Conservation (phyloP, 2,888 invertebrate genomes). For the Ecdyonurus torrentis region DNA sequence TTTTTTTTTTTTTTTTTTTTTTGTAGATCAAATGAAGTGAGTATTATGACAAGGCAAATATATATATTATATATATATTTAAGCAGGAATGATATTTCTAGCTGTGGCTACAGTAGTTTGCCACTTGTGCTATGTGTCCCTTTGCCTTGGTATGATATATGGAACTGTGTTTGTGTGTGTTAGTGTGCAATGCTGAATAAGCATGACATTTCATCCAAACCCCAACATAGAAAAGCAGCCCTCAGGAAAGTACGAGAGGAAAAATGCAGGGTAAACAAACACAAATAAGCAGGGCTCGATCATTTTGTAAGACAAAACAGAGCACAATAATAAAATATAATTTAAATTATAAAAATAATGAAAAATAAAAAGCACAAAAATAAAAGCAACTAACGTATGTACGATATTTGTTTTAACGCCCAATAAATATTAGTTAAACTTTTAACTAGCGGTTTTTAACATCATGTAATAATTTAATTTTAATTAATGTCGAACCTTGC, state of each 20-base stretch:
- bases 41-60: no score
- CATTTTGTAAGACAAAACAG: neutral
- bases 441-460: neutral
- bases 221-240: neutral
- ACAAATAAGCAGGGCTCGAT: conserved; percentile 18
- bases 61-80: no score
- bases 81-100: no score
- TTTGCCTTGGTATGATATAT: no score
- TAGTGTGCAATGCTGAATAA: no score
- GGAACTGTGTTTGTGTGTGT: no score
- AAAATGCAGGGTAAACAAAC: conserved; percentile 5
- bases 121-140: no score
- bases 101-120: no score
- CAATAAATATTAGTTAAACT: neutral
- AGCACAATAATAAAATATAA: neutral
- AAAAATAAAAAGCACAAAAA: conserved; percentile 11
- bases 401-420: conserved; percentile 5
- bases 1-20: no score
- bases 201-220: neutral
- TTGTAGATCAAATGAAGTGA: no score
- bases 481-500: conserved; percentile 15
- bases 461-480: neutral
- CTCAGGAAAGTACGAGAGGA: neutral
- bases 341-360: conserved; percentile 3
- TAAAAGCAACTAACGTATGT: conserved; percentile 10